A percentile compares a stretch with the other conserved stretches of the same genome.
phyloP scores from a whole-genome alignment of 2,888 invertebrate species.

The Patella ulyssiponensis region DNA sequence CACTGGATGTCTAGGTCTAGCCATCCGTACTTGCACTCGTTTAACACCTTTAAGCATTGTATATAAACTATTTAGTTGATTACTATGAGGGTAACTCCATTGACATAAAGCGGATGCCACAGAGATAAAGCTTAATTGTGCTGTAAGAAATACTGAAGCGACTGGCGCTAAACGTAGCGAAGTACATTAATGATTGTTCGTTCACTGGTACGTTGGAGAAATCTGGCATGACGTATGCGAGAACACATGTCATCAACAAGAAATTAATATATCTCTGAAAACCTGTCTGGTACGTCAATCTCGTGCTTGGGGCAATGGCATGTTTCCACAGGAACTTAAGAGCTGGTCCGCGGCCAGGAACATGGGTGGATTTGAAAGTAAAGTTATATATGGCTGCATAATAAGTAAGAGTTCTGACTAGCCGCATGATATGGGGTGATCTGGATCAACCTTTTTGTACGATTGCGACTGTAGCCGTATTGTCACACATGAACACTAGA shows the following conservation, averaged over 20 bases:
- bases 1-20: background rate
- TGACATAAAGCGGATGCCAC: background rate
- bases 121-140: background rate
- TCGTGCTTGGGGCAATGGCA: background rate
- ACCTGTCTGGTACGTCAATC: background rate
- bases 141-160: background rate
- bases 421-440: too few species aligned
- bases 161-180: background rate
- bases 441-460: conserved; percentile 19
- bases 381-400: too few species aligned
- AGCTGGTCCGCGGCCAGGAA: too few species aligned
- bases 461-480: conserved; percentile 28
- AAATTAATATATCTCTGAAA: background rate
- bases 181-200: background rate
- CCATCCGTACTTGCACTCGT: background rate
- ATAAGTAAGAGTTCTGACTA: too few species aligned
- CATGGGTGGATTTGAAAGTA: too few species aligned
- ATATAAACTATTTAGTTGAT: background rate
- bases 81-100: background rate
- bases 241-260: too few species aligned
- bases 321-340: background rate
- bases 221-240: background rate
- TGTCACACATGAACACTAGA: conserved; percentile 31
- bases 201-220: background rate
- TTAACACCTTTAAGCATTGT: background rate